phyloP scores from a whole-genome alignment of 1,140 invertebrate genomes.

The Rhizoglyphus robini region DNA sequence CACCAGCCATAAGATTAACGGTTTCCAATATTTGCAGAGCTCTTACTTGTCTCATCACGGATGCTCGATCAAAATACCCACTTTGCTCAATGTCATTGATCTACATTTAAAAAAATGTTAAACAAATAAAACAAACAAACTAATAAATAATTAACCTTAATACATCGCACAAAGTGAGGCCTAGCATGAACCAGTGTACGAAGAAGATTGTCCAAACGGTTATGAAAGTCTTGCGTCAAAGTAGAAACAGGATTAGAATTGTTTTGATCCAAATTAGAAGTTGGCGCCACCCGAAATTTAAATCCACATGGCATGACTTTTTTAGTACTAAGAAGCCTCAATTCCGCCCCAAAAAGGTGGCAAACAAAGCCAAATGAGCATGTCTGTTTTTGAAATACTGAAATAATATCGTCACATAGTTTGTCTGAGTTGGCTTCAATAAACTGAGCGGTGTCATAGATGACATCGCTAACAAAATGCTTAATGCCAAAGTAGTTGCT shows the following conservation, averaged over 20 bases:
- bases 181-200: conserved; percentile 77
- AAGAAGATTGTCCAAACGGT: conserved; percentile 73
- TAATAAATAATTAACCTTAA: conserved; percentile 44
- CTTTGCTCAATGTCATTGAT: conserved; percentile 61
- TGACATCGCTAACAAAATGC: conserved; percentile 74
- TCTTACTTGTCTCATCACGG: conserved; percentile 68
- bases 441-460: conserved; percentile 77
- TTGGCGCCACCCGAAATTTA: conserved; percentile 72
- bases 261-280: conserved; percentile 52
- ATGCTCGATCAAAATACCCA: conserved; percentile 59
- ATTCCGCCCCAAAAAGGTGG: conserved; percentile 77
- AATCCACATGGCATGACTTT: conserved; percentile 59
- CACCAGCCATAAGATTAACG: conserved; percentile 73
- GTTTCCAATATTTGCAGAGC: conserved; percentile 86
- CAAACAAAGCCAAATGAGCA: conserved; percentile 91
- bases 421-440: conserved; percentile 74
- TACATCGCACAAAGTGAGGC: conserved; percentile 82
- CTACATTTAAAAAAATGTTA: conserved; percentile 15
- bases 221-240: conserved; percentile 86
- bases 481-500: conserved; percentile 71
- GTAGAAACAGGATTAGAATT: conserved; percentile 61
- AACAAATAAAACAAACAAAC: conserved; percentile 1
- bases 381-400: conserved; percentile 77
- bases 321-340: conserved; percentile 67
- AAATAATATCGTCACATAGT: conserved; percentile 70